These are phyloP conservation scores for Apamea anceps DNA, from an alignment of 2,888 invertebrate species.

Conservation along the genomic window DNA sequence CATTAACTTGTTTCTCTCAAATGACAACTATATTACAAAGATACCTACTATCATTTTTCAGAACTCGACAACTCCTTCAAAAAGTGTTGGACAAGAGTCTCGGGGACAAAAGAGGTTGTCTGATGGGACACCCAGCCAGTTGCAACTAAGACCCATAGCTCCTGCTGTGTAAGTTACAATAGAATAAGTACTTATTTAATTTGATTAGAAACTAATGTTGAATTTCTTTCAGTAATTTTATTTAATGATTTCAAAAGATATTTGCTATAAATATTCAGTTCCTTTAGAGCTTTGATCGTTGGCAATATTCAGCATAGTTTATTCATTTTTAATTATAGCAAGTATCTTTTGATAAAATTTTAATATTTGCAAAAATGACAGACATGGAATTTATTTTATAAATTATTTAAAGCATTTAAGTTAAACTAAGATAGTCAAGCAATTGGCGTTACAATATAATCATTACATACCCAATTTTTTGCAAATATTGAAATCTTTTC, in stretches of 20 bases:
- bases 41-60: constrained; percentile 67
- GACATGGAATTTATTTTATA: not conserved
- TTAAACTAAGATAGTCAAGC: constrained; percentile 18
- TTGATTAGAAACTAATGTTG: not conserved
- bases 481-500: constrained; percentile 24
- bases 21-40: not conserved
- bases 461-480: accelerated
- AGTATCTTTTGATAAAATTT: constrained; percentile 37
- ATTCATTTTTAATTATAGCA: not conserved
- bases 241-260: constrained; percentile 25
- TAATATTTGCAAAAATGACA: constrained; percentile 33
- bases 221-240: constrained; percentile 35
- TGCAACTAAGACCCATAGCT: constrained; percentile 86
- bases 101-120: constrained; percentile 86
- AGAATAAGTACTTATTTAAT: not conserved
- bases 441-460: constrained; percentile 53
- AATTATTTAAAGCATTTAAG: not conserved
- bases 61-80: constrained; percentile 81
- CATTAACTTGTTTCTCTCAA: not conserved
- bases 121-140: constrained; percentile 86
- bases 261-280: constrained; percentile 14
- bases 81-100: constrained; percentile 80
- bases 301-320: not conserved
- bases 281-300: not conserved
- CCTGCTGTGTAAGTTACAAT: constrained; percentile 85